Evolutionary conservation across 2,797 vertebrate genomes (phyloP), one percentile per base, ranked within the genome.

Genomic region (Nannoperca australis): DNA sequence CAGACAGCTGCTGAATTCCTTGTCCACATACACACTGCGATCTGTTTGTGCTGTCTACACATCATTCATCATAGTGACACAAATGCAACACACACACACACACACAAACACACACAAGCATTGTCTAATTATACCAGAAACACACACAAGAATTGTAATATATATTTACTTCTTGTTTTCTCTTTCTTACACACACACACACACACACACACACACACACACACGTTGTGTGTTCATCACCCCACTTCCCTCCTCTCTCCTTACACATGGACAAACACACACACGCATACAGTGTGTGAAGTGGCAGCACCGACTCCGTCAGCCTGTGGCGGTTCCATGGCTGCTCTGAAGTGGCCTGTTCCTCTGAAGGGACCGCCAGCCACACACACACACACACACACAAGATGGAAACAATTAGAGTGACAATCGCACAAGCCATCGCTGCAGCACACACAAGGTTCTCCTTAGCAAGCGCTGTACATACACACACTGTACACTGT

Each of bases 321-420:
- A 70, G 90, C 88, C 90, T 89, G 84, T 87, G 91, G 88, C 84
- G 70, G 86, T 92, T 85, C 88, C 70, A 82, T 50, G 75, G 78
- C 83, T 71, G 77, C 88, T 89, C 92, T 94, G 92, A 94, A 93
- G 94, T 93, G 92, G 93, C 91, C 88, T 82, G 53, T 44, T 85
- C 81, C 70, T 89, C 90, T 84, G 90, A 86, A 88, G 85, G 88
- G 82, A 79, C 88, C 71, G 78, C 87, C 83, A 89, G 85, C 85
- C 90, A 51, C 84, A 83, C 82, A 70, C 76, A 73, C 82, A 81
- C 44, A 74, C 69, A 78, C 61, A 71, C 74, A 73, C 84, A 60
- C 69, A 87, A 88, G 78, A 88, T 88, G 93, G 93, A 92, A 94
- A 91, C 89, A 93, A 94, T 94, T 94, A 95, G 81, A 78, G 85